phyloP scores from a whole-genome alignment of 2,888 invertebrate species.

The Heliconius aoede region DNA sequence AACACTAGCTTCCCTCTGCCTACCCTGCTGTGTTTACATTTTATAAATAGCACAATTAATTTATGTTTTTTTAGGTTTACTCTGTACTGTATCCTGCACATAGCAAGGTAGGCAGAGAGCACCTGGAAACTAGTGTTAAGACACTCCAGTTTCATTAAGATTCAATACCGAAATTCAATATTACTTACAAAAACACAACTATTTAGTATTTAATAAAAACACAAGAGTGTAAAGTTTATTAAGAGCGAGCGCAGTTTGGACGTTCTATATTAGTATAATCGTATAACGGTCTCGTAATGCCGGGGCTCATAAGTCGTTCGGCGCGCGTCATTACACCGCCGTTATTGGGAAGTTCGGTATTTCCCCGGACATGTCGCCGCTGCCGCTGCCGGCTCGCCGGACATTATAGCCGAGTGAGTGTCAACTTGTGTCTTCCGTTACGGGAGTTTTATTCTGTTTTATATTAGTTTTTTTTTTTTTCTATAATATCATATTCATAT shows the following conservation, averaged over 20 bases:
- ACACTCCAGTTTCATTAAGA: no score
- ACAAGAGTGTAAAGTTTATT: constrained; percentile 1
- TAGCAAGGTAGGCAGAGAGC: no score
- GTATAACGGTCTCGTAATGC: constrained; percentile 55
- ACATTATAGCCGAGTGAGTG: constrained; percentile 77
- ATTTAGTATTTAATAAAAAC: not conserved
- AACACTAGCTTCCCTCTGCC: no score
- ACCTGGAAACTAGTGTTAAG: no score
- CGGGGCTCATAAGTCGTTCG: constrained; percentile 65
- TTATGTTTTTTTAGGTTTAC: no score
- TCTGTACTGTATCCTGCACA: no score
- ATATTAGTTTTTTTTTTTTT: constrained; percentile 26
- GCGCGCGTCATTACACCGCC: constrained; percentile 72
- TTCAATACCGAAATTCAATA: no score
- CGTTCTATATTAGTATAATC: constrained; percentile 31
- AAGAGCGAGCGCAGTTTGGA: not conserved
- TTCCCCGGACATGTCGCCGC: constrained; percentile 63
- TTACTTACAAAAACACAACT: not conserved
- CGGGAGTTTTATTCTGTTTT: constrained; percentile 35
- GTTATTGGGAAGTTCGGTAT: constrained; percentile 79
- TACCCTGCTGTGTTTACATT: no score
- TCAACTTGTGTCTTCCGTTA: constrained; percentile 51
- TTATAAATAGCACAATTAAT: no score
- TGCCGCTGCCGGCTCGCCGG: constrained; percentile 50
- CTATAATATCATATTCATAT: not conserved